Base-by-base conservation (phyloP, 2,888 invertebrate species). In the Pteria penguin region DNA sequence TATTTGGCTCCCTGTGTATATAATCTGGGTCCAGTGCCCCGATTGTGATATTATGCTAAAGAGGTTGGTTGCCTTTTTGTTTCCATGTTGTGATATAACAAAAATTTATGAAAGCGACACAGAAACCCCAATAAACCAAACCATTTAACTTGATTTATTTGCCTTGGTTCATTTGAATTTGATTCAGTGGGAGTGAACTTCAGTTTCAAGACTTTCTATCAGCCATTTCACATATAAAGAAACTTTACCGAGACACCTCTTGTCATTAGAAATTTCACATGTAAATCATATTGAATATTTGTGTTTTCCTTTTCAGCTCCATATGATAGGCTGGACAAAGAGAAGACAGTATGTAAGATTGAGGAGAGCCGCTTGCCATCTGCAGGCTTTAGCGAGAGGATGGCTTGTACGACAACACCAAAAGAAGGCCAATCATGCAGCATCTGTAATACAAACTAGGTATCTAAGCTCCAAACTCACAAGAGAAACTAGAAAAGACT, bases 361-460 rank as follows among this genome's bases (percentile, higher is more conserved):
- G 8, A 8, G 8, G 22, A 18, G 57, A 22, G 11, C 57, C 18
- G 22, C 57, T 24, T 8, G 11, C 22, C 18, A 8, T n/a, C 52
- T 67, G 14, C 67, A 67, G 55, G 18, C 52, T 31, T n/a, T 55
- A 2, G 26, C 31, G 5, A 18, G 67, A 5, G 29, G 67, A 55
- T 67, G 27, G n/a, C 11, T 52, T 27, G 54, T 54, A n/a, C 22
- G 27, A 24, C 24, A 67, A 54, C 27, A 67, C 18, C 14, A 54
- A 8, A 27, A 26, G 2, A 67, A 29, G 14, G 29, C 18, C 14
- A 26, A 31, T 18, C 3, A 26, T 27, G 52, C 55, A 26, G 67
- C 22, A 54, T 31, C 29, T 29, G n/a, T 22, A n/a, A 67, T 67
- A 54, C 54, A 67, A 31, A 65, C 33, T 26, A 36, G 26, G 36